Conservation (phyloP, 2,888 invertebrate genomes). For the Acrobasis repandana region DNA sequence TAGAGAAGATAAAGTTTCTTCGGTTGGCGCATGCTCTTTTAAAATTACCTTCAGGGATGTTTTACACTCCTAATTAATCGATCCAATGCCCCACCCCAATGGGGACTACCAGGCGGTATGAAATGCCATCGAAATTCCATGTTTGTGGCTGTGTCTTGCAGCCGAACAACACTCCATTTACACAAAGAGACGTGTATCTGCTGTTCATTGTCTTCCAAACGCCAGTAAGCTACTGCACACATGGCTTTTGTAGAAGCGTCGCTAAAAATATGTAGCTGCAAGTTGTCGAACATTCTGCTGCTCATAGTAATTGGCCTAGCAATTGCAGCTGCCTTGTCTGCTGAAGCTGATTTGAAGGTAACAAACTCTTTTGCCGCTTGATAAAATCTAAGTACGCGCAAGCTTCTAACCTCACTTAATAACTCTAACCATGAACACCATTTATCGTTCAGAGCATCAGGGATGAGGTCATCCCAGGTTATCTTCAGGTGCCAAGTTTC, state of each 20-base stretch:
- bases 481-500: background rate
- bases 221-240: constrained; percentile 29
- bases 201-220: constrained; percentile 20
- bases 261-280: constrained; percentile 30
- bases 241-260: constrained; percentile 26
- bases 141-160: constrained; percentile 2
- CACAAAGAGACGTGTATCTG: constrained; percentile 8
- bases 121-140: too few relatives aligned
- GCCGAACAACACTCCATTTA: constrained; percentile 18
- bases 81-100: too few relatives aligned
- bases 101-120: too few relatives aligned
- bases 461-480: constrained; percentile 3
- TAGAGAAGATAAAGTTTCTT: too few relatives aligned
- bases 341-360: too few relatives aligned
- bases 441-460: background rate
- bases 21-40: too few relatives aligned
- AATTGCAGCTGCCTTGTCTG: too few relatives aligned
- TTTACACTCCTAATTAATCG: too few relatives aligned
- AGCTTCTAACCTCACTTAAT: background rate
- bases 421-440: constrained; percentile 27
- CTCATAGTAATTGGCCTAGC: too few relatives aligned
- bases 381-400: constrained; percentile 18
- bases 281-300: too few relatives aligned
- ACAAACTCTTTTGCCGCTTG: background rate
- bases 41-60: too few relatives aligned